These are phyloP conservation scores for Megalurothrips usitatus DNA, from an alignment of 2,888 invertebrate species.

Conservation along the genomic window DNA sequence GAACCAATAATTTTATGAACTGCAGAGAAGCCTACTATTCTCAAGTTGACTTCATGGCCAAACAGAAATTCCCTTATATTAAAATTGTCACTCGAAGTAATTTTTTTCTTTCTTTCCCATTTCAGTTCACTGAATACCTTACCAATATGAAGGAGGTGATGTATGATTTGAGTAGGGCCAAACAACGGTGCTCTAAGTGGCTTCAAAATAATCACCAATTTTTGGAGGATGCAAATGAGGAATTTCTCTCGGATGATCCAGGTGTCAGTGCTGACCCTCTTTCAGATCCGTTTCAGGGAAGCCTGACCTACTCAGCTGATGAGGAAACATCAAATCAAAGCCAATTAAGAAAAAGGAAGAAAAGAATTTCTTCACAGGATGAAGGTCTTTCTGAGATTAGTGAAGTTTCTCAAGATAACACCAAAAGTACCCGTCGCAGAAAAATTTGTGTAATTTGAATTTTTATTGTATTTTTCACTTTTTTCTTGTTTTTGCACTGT, in stretches of 20 bases:
- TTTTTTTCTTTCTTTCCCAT: not conserved
- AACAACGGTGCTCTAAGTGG: not conserved
- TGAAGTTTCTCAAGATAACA: not conserved
- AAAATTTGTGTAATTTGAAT: not conserved
- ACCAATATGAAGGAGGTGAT: not conserved
- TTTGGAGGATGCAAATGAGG: not conserved
- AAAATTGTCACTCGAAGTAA: not conserved
- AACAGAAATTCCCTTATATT: not conserved
- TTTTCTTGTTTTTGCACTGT: not conserved
- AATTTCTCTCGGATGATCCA: not conserved
- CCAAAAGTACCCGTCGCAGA: not conserved
- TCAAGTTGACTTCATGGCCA: not conserved
- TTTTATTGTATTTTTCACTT: not conserved
- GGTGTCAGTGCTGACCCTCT: not conserved
- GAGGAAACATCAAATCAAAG: not conserved
- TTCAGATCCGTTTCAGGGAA: not conserved
- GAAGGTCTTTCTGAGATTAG: not conserved
- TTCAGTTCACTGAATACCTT: not conserved
- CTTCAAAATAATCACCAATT: not conserved
- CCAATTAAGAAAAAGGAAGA: not conserved
- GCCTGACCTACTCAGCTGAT: not conserved
- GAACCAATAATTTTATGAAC: not conserved
- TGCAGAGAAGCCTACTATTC: not conserved
- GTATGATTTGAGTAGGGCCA: not conserved
- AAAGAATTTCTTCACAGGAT: not conserved